A percentile compares a stretch with the other conserved stretches of the same genome.
These are phyloP conservation scores for Homalodisca vitripennis DNA, from an alignment of 1,140 invertebrate genomes.

Conservation along the genomic window DNA sequence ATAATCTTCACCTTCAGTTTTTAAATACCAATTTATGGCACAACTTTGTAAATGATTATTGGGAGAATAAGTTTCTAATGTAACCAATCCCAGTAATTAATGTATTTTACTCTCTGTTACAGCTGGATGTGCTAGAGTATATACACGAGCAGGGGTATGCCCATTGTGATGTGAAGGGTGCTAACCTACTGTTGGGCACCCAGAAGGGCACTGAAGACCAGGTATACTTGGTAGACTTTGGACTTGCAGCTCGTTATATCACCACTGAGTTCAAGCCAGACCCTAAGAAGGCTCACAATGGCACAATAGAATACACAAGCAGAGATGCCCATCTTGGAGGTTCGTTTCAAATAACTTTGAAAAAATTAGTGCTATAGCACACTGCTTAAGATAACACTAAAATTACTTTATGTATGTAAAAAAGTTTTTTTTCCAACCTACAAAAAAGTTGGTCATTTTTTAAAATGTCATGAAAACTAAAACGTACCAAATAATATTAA, in stretches of 20 bases:
- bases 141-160: slow-evolving; percentile 84
- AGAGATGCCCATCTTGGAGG: slow-evolving; percentile 92
- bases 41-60: too few relatives aligned
- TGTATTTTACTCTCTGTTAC: slow-evolving; percentile 39
- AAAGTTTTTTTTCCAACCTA: not conserved
- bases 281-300: slow-evolving; percentile 89
- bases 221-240: slow-evolving; percentile 93
- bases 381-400: too few relatives aligned
- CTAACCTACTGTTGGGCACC: slow-evolving; percentile 79
- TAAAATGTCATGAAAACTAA: too few relatives aligned
- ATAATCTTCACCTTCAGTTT: too few relatives aligned
- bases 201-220: slow-evolving; percentile 65
- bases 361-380: not conserved
- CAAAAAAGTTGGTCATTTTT: not conserved
- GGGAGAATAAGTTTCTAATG: too few relatives aligned
- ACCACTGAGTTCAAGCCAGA: slow-evolving; percentile 86
- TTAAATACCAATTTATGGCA: too few relatives aligned
- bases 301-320: slow-evolving; percentile 94
- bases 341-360: slow-evolving; percentile 44
- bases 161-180: slow-evolving; percentile 91
- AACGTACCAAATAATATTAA: too few relatives aligned
- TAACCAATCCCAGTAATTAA: too few relatives aligned
- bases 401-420: too few relatives aligned
- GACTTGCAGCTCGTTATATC: slow-evolving; percentile 78
- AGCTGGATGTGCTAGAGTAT: slow-evolving; percentile 84